Evolutionary conservation across 2,113 vertebrate species (phyloP).

Genomic region (Odontophorus gujanensis): DNA sequence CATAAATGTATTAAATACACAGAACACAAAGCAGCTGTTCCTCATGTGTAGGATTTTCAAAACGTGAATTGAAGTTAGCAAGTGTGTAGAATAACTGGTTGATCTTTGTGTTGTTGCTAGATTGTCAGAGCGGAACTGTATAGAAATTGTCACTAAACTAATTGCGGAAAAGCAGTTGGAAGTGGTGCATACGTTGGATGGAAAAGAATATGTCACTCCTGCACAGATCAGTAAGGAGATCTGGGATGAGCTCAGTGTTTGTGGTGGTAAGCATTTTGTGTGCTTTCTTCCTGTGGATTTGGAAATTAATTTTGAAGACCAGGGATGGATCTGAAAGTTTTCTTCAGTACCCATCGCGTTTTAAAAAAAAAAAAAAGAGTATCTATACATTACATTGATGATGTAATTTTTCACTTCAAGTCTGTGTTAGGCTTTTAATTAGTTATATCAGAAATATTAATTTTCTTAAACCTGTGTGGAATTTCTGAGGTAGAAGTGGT

Average conservation of each 20-base stretch:
- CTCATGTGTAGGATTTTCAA: neutral
- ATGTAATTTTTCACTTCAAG: neutral
- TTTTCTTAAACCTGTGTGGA: neutral
- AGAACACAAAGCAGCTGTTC: neutral
- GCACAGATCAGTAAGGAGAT: slow-evolving; percentile 92
- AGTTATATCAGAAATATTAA: fast-evolving
- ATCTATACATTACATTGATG: neutral
- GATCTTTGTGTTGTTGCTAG: slow-evolving; percentile 64
- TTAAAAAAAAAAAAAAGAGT: neutral
- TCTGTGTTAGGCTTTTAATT: neutral
- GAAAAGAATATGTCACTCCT: slow-evolving; percentile 95
- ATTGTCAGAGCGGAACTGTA: slow-evolving; percentile 94
- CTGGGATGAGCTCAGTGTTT: slow-evolving; percentile 90
- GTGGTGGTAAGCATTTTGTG: slow-evolving; percentile 83
- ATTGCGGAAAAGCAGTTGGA: slow-evolving; percentile 93
- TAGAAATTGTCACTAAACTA: slow-evolving; percentile 93
- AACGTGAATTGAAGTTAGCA: neutral
- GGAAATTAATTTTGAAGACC: neutral
- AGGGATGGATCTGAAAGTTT: neutral
- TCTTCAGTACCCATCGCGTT: neutral
- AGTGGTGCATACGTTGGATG: slow-evolving; percentile 95
- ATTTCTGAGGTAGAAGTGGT: neutral
- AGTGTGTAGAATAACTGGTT: neutral
- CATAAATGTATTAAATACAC: fast-evolving
- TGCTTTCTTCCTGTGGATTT: neutral